Evolutionary conservation across 1,140 invertebrate species (phyloP).

Genomic region (Conopomorpha cramerella): DNA sequence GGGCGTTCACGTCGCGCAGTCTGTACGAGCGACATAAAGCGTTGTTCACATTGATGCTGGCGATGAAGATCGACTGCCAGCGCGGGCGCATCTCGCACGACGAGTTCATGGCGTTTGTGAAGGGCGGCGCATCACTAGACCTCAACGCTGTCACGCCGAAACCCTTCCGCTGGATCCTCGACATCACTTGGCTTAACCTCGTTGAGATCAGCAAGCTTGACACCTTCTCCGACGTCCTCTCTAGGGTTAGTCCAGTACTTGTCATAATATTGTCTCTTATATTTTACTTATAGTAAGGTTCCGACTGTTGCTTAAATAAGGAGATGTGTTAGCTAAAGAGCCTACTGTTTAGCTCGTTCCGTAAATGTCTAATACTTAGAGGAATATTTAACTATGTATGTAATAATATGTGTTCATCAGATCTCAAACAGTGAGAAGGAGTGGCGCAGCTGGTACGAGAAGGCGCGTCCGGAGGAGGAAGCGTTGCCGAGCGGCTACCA

Average conservation of each 20-base stretch:
- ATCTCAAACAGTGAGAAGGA: conserved; percentile 86
- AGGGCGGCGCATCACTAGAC: conserved; percentile 94
- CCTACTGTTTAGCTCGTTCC: no score
- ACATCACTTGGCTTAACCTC: conserved; percentile 95
- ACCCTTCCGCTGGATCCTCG: conserved; percentile 93
- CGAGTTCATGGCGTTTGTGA: conserved; percentile 95
- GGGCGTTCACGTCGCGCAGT: conserved; percentile 89
- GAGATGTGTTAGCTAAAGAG: no score
- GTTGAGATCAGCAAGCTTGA: conserved; percentile 91
- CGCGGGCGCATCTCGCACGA: conserved; percentile 81
- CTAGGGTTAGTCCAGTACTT: conserved; percentile 67
- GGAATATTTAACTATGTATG: no score
- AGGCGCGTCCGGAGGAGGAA: conserved; percentile 90
- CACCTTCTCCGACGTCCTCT: conserved; percentile 80
- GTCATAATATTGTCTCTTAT: conserved; percentile 1
- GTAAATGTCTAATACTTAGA: no score
- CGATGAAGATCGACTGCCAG: conserved; percentile 94
- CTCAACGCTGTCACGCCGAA: conserved; percentile 91
- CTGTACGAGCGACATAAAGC: conserved; percentile 92
- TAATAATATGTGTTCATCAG: no score
- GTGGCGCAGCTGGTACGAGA: conserved; percentile 94
- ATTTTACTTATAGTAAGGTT: no score
- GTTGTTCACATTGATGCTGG: conserved; percentile 92
- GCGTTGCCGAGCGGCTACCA: conserved; percentile 91
- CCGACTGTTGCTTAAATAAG: no score